Conservation (phyloP, 2,113 vertebrate species). For the Ceyx cyanopectus region DNA sequence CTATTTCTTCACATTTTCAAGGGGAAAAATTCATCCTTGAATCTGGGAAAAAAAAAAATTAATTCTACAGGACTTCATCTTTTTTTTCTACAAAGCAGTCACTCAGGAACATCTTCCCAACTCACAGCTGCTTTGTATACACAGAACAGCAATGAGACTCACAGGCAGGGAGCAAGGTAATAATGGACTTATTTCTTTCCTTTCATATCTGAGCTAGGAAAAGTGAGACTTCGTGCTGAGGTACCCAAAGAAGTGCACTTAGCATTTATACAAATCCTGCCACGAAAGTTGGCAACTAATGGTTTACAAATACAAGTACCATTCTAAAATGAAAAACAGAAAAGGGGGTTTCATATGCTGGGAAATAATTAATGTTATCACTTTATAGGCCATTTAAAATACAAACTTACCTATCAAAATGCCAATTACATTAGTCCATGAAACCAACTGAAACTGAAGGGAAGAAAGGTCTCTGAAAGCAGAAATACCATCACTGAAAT, state of each 20-base stretch:
- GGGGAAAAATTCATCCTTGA: neutral
- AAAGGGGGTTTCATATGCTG: neutral
- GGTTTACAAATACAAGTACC: neutral
- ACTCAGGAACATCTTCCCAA: neutral
- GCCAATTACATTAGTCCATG: neutral
- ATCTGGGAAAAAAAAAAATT: neutral
- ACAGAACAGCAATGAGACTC: neutral
- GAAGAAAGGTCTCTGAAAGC: slow-evolving; percentile 2
- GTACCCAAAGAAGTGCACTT: neutral
- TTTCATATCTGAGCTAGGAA: neutral
- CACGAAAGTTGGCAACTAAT: neutral
- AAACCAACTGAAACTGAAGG: neutral
- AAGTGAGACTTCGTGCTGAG: neutral
- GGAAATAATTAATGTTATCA: neutral
- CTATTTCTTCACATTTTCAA: neutral
- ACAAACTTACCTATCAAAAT: neutral
- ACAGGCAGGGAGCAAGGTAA: neutral
- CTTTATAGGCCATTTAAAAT: neutral
- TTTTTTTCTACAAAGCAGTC: neutral
- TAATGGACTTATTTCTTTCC: neutral
- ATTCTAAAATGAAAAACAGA: neutral
- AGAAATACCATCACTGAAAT: neutral
- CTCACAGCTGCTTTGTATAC: neutral
- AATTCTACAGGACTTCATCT: neutral
- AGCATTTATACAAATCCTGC: neutral